Evolutionary conservation across 2,113 vertebrate genomes (phyloP).

Genomic region (Solea senegalensis): DNA sequence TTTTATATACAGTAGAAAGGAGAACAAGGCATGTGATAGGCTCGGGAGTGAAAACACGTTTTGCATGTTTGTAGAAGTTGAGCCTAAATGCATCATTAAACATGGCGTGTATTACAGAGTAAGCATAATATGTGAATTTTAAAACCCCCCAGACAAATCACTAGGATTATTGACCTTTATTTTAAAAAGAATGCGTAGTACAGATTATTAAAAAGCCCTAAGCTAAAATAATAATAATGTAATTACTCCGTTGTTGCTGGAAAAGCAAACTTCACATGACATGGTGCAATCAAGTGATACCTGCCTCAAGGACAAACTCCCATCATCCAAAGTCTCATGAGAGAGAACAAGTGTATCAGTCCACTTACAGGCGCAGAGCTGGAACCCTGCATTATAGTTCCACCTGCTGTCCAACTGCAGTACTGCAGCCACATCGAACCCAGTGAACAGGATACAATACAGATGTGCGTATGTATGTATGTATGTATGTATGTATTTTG

Average conservation of each 20-base stretch:
- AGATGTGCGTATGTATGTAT: neutral
- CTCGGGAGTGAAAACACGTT: neutral
- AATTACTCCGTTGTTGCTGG: too few species aligned
- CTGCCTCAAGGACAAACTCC: neutral
- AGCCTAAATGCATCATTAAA: neutral
- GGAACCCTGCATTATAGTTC: constrained; percentile 43
- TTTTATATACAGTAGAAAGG: neutral
- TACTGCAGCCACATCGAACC: neutral
- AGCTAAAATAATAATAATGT: neutral
- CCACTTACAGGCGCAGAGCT: neutral
- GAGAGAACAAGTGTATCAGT: neutral
- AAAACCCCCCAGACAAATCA: too few species aligned
- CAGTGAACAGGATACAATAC: neutral
- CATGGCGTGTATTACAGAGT: neutral
- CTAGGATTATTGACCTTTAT: too few species aligned
- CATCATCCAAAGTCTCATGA: neutral
- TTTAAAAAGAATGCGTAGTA: neutral
- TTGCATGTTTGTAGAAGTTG: neutral
- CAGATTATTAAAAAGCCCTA: too few species aligned
- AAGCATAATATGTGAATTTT: too few species aligned
- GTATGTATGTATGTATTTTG: too few species aligned
- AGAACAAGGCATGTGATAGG: neutral
- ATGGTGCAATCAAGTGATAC: too few species aligned
- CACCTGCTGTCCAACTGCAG: constrained; percentile 33
- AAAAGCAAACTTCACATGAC: too few species aligned